Base-by-base conservation (phyloP, 2,797 vertebrate genomes). In the Garrulus glandarius region DNA sequence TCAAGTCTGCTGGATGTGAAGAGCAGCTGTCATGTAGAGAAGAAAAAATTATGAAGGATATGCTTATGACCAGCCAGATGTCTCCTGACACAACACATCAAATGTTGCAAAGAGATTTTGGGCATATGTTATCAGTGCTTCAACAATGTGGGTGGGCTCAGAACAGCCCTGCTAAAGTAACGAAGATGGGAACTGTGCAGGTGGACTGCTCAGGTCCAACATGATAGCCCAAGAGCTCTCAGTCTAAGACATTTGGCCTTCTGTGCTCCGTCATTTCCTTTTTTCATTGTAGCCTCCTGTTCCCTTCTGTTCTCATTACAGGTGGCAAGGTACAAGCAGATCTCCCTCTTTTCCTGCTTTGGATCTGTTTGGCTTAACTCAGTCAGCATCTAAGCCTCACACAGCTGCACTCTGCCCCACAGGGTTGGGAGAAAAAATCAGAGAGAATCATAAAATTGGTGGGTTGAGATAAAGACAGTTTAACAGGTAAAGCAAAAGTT, bases 221-320 rank as follows among this genome's bases (percentile, higher is more conserved):
- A 7, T 6, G 15, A 55, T 41, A 76, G 1, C 11, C 4, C 19
- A 37, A 26, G 26, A 65, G 2, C 5, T 70, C 59, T 47, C 21
- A 44, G 8, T 3, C 23, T 23, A 7, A 61, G 22, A 30, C 6
- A 27, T 49, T 74, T 64, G 76, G 2, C 14, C 13, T 71, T 61
- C n/a, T 7, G 0, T 36, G 2, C 11, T 64, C n/a, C n/a, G 27
- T 68, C 1, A 3, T 46, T 84, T 50, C 22, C 8, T 67, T 80
- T 76, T 32, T 37, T 21, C 26, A 32, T 32, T 17, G 6, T 57
- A 6, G 14, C 22, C 15, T 65, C 37, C 46, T 44, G 4, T 1
- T 3, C 2, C 1, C 0, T 5, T 59, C 0, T 1, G 9, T 83
- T 85, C 2, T 32, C 11, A 8, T 20, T 29, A 27, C 10, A 61